Evolutionary conservation across 2,888 invertebrate species (phyloP).

Genomic region (Cerastis leucographa): DNA sequence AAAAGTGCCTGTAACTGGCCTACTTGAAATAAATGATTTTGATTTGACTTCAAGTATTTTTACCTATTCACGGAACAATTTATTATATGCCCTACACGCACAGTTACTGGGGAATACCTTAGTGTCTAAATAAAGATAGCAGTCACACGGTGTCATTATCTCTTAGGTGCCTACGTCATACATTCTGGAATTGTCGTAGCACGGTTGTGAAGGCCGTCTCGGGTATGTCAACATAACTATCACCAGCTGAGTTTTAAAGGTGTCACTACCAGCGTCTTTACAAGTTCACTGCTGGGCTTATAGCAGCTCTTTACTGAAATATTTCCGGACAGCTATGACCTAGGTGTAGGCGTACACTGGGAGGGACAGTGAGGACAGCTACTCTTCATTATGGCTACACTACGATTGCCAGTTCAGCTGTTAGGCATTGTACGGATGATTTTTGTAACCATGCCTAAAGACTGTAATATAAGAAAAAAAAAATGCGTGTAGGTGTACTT

Average conservation of each 20-base stretch:
- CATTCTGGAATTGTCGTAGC: slow-evolving; percentile 11
- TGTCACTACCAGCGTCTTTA: not conserved
- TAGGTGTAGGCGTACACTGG: too few relatives aligned
- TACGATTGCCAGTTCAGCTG: too few relatives aligned
- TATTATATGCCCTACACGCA: not conserved
- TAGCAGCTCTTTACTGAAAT: not conserved
- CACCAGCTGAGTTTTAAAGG: not conserved
- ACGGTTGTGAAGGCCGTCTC: not conserved
- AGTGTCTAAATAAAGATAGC: not conserved
- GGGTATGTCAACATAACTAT: slow-evolving; percentile 1
- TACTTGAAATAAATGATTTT: too few relatives aligned
- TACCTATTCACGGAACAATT: not conserved
- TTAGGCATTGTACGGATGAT: too few relatives aligned
- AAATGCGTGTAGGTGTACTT: too few relatives aligned
- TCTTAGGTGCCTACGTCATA: slow-evolving; percentile 4
- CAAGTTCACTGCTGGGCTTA: not conserved
- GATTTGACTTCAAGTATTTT: too few relatives aligned
- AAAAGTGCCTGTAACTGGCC: too few relatives aligned
- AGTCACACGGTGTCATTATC: slow-evolving; percentile 34
- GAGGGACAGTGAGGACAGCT: too few relatives aligned
- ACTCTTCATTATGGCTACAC: too few relatives aligned
- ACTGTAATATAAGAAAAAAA: too few relatives aligned
- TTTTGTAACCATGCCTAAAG: too few relatives aligned
- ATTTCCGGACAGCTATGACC: too few relatives aligned
- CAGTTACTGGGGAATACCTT: slow-evolving; percentile 19